Conservation (phyloP, 2,888 invertebrate species). For the Enoplolaimus lenunculus region DNA sequence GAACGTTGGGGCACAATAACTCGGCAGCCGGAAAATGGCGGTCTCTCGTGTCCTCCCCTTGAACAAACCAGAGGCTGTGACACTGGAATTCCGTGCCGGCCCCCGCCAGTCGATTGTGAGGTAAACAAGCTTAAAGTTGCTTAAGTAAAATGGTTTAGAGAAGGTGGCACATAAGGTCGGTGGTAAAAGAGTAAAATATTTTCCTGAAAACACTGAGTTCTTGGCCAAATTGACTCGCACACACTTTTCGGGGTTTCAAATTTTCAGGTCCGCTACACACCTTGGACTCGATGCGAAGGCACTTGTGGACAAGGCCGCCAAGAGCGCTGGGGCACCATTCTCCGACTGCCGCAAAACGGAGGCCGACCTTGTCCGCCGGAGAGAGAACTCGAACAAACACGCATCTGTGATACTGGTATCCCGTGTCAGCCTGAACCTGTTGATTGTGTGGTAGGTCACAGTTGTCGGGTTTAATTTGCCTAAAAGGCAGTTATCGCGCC, state of each 20-base stretch:
- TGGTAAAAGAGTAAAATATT: too few relatives aligned
- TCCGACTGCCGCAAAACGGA: background rate
- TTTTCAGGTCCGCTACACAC: too few relatives aligned
- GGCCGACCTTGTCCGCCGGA: background rate
- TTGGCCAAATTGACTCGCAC: too few relatives aligned
- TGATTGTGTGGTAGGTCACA: background rate
- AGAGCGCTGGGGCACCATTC: background rate
- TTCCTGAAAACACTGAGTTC: too few relatives aligned
- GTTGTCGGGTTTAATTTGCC: too few relatives aligned
- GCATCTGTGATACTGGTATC: background rate
- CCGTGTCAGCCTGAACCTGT: background rate
- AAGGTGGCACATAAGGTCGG: too few relatives aligned
- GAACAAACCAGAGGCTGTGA: background rate
- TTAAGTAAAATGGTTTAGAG: too few relatives aligned
- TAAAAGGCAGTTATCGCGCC: too few relatives aligned
- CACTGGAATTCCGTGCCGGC: background rate
- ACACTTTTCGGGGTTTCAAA: too few relatives aligned
- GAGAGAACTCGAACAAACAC: background rate
- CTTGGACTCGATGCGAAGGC: background rate
- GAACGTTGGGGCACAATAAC: background rate
- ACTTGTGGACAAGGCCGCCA: background rate
- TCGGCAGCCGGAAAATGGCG: background rate
- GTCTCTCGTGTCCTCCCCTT: background rate
- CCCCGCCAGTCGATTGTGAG: background rate
- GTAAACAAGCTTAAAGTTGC: too few relatives aligned